Percentiles rank a stretch among this genome's conserved stretches.
Conservation (phyloP, 2,113 vertebrate genomes). For the Gopherus evgoodei region DNA sequence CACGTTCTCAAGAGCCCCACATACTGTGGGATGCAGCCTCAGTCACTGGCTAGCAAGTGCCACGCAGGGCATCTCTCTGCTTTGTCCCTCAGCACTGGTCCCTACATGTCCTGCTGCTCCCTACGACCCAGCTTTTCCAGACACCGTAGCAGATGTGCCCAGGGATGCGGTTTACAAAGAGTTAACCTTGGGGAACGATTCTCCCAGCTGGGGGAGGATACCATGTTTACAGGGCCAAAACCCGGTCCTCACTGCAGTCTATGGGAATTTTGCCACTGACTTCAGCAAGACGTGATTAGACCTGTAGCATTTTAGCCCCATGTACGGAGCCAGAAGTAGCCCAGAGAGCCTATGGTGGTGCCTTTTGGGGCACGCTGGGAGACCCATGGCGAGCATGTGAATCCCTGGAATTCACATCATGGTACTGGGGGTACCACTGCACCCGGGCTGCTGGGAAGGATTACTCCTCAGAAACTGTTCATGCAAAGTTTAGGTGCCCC, state of each 20-base stretch:
- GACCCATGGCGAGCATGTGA: background rate
- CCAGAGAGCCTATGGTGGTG: background rate
- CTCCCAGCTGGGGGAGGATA: background rate
- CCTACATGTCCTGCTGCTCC: slow-evolving; percentile 40
- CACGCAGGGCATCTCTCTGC: background rate
- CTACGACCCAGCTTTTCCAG: background rate
- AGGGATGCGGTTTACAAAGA: background rate
- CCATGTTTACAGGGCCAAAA: background rate
- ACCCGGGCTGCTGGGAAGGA: background rate
- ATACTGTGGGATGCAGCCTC: background rate
- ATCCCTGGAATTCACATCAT: background rate
- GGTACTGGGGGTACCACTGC: background rate
- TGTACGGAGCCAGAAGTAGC: background rate
- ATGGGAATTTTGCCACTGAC: background rate
- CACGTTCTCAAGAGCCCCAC: background rate
- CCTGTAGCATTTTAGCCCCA: background rate
- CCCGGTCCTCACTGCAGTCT: background rate
- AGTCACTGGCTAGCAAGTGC: background rate
- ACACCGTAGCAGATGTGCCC: background rate
- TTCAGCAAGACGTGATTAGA: too few relatives aligned
- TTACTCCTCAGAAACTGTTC: background rate
- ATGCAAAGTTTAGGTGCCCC: background rate
- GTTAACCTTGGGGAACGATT: background rate
- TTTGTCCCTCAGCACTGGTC: background rate
- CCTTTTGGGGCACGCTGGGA: background rate